Conservation (phyloP, 2,888 invertebrate species). For the Coenonympha arcania region DNA sequence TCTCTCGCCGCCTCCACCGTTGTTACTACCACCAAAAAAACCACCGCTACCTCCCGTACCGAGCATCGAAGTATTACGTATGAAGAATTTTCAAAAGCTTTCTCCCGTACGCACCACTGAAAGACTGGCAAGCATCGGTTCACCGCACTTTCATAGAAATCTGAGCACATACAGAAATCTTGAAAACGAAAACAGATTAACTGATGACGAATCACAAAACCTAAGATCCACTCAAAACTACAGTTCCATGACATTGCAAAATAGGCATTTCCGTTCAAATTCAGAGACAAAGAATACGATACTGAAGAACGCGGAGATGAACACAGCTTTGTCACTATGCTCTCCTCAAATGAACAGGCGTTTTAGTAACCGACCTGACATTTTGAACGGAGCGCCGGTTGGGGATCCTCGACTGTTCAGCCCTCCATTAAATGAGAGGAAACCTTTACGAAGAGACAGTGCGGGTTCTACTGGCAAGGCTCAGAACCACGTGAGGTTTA, state of each 20-base stretch:
- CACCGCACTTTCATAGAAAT: conserved; percentile 77
- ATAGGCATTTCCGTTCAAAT: conserved; percentile 61
- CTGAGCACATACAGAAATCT: conserved; percentile 74
- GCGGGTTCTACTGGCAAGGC: conserved; percentile 55
- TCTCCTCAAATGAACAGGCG: conserved; percentile 74
- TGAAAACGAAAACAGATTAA: conserved; percentile 63
- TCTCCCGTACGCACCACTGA: conserved; percentile 62
- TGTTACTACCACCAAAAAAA: conserved; percentile 79
- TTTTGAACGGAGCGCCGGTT: conserved; percentile 61
- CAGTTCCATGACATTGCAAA: conserved; percentile 62
- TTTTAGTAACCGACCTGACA: conserved; percentile 60
- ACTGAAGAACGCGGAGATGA: conserved; percentile 63
- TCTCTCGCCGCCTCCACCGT: conserved; percentile 67
- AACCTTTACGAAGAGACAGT: conserved; percentile 46
- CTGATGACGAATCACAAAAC: conserved; percentile 50
- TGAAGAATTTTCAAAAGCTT: conserved; percentile 66
- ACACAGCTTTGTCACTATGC: conserved; percentile 63
- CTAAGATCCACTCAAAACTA: conserved; percentile 51
- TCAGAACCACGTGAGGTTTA: conserved; percentile 67
- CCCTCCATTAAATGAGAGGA: conserved; percentile 54
- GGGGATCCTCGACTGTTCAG: conserved; percentile 53
- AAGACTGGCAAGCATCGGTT: conserved; percentile 77
- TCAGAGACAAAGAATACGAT: conserved; percentile 69
- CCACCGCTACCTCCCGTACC: conserved; percentile 82
- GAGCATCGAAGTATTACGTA: conserved; percentile 75